Conservation (phyloP, 1,140 invertebrate genomes). For the Drosophila serrata region DNA sequence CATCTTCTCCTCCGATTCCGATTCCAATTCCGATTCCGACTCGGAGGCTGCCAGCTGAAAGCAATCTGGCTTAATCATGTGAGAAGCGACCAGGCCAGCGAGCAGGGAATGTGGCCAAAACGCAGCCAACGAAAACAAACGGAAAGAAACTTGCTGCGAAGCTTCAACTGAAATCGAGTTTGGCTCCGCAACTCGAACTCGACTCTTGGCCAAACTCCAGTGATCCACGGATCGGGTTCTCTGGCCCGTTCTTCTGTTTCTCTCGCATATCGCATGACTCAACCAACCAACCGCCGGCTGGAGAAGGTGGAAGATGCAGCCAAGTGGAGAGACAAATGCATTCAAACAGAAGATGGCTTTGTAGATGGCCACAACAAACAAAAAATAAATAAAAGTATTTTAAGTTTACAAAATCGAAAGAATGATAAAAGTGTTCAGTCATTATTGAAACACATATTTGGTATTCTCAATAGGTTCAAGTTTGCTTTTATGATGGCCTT, state of each 20-base stretch:
- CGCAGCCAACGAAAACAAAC: slow-evolving; percentile 54
- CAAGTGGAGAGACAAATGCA: slow-evolving; percentile 34
- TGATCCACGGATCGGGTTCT: slow-evolving; percentile 54
- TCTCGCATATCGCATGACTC: slow-evolving; percentile 62
- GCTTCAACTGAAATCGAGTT: slow-evolving; percentile 66
- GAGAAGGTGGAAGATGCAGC: slow-evolving; percentile 11
- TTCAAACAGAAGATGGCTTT: slow-evolving; percentile 36
- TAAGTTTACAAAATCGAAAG: not conserved
- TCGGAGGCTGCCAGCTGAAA: slow-evolving; percentile 56
- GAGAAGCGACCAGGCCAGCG: slow-evolving; percentile 61
- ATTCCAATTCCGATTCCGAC: slow-evolving; percentile 19
- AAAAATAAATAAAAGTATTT: not conserved
- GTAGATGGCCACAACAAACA: not conserved
- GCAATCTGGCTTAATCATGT: slow-evolving; percentile 84
- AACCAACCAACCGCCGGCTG: slow-evolving; percentile 57
- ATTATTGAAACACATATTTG: slow-evolving; percentile 5
- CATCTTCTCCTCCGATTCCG: slow-evolving; percentile 13
- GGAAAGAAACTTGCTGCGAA: slow-evolving; percentile 57
- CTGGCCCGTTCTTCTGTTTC: slow-evolving; percentile 52
- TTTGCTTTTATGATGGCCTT: not conserved
- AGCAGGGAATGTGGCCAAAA: slow-evolving; percentile 37
- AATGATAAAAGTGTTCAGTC: not conserved
- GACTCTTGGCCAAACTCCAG: slow-evolving; percentile 27
- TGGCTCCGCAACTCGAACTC: slow-evolving; percentile 39
- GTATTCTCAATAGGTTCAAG: too few relatives aligned